Evolutionary conservation across 1,140 invertebrate genomes (phyloP).

Genomic region (Lerema accius): DNA sequence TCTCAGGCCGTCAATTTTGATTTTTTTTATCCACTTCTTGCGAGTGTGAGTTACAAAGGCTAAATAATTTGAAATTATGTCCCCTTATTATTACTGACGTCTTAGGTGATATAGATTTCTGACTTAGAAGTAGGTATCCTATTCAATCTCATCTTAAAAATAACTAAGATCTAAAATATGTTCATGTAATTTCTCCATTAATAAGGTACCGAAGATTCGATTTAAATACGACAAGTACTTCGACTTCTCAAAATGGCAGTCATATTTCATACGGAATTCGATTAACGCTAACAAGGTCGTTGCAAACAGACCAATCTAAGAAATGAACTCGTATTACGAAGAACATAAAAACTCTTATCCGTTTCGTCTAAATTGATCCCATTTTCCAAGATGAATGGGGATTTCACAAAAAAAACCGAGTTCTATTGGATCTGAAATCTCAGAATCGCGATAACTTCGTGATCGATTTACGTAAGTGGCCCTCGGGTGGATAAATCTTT

Average conservation of each 20-base stretch:
- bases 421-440: slow-evolving; percentile 57
- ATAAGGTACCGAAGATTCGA: too few species aligned
- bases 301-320: slow-evolving; percentile 28
- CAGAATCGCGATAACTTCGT: slow-evolving; percentile 46
- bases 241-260: slow-evolving; percentile 2
- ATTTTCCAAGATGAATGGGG: slow-evolving; percentile 50
- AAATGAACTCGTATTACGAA: slow-evolving; percentile 29
- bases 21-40: too few species aligned
- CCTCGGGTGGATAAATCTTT: slow-evolving; percentile 24
- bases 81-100: too few species aligned
- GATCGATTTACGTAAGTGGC: slow-evolving; percentile 46
- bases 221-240: not conserved
- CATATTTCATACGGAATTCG: slow-evolving; percentile 14
- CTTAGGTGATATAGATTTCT: too few species aligned
- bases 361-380: slow-evolving; percentile 33
- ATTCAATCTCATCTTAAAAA: too few species aligned
- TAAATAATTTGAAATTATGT: too few species aligned
- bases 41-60: too few species aligned
- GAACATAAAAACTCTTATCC: slow-evolving; percentile 40
- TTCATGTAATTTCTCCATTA: too few species aligned
- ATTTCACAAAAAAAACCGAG: slow-evolving; percentile 45
- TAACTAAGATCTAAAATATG: too few species aligned
- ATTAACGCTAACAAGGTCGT: slow-evolving; percentile 17
- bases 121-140: too few species aligned
- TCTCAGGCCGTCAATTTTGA: too few species aligned